Conservation (phyloP, 2,888 invertebrate genomes). For the Hypsopygia costalis region DNA sequence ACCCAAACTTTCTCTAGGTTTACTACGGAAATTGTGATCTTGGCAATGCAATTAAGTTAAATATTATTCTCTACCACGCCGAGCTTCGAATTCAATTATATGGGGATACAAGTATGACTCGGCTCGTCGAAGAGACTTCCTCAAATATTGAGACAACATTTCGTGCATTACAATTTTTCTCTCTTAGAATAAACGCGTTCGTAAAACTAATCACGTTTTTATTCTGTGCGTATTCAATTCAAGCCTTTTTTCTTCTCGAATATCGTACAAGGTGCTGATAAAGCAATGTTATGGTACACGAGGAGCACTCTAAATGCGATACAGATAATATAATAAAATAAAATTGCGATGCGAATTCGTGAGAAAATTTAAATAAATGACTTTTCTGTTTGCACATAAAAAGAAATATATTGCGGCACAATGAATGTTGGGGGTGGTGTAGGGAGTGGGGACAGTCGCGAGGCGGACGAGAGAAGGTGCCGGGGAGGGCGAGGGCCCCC, state of each 20-base stretch:
- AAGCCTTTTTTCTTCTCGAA: constrained; percentile 30
- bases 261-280: constrained; percentile 24
- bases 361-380: constrained; percentile 81
- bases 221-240: constrained; percentile 29
- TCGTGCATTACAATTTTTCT: neutral
- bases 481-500: constrained; percentile 32
- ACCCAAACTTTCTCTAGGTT: constrained; percentile 34
- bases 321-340: constrained; percentile 80
- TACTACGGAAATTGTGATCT: constrained; percentile 64
- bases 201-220: constrained; percentile 27
- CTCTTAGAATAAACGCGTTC: neutral
- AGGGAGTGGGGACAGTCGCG: constrained; percentile 64
- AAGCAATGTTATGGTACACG: constrained; percentile 42
- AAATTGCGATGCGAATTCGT: constrained; percentile 80
- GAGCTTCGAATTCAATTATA: constrained; percentile 76
- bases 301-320: constrained; percentile 71
- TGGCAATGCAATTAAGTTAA: constrained; percentile 73
- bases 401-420: constrained; percentile 81
- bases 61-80: constrained; percentile 68
- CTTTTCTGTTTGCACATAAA: constrained; percentile 81
- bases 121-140: constrained; percentile 30
- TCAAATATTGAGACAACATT: constrained; percentile 4
- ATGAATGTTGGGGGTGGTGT: constrained; percentile 74
- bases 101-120: constrained; percentile 63
- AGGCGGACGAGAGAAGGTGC: constrained; percentile 58